Conservation (phyloP, 2,888 invertebrate genomes). For the Abscondita cerata region DNA sequence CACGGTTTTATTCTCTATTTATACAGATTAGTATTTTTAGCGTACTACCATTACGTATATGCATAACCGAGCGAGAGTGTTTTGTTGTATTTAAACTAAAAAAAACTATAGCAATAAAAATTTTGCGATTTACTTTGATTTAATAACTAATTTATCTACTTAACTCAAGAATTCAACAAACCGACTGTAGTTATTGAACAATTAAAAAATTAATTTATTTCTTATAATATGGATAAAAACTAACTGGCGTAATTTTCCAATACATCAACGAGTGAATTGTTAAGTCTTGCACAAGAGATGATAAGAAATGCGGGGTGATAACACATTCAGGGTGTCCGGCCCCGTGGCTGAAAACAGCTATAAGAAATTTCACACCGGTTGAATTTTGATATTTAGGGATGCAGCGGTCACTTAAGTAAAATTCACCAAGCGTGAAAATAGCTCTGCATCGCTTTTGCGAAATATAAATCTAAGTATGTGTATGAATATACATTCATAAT, state of each 20-base stretch:
- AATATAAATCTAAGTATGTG: neutral
- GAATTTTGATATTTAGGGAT: conserved; percentile 59
- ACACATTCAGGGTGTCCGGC: conserved; percentile 35
- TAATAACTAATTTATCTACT: too few species aligned
- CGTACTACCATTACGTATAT: too few species aligned
- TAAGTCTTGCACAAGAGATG: conserved; percentile 56
- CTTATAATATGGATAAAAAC: neutral
- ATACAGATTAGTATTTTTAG: too few species aligned
- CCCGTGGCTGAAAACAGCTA: conserved; percentile 39
- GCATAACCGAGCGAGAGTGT: too few species aligned
- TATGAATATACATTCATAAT: neutral
- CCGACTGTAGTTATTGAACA: too few species aligned
- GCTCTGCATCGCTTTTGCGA: conserved; percentile 35
- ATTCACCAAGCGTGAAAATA: conserved; percentile 53
- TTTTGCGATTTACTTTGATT: too few species aligned
- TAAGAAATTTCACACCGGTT: conserved; percentile 56
- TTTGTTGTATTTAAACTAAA: too few species aligned
- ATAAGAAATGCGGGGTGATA: conserved; percentile 47
- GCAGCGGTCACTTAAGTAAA: conserved; percentile 51
- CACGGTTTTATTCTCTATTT: too few species aligned
- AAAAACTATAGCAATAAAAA: too few species aligned
- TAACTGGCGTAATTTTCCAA: conserved; percentile 45
- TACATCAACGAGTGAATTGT: conserved; percentile 49
- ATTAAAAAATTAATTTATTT: too few species aligned
- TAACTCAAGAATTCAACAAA: too few species aligned